Evolutionary conservation across 1,140 invertebrate genomes (phyloP).

Genomic region (Macrobrachium rosenbergii): DNA sequence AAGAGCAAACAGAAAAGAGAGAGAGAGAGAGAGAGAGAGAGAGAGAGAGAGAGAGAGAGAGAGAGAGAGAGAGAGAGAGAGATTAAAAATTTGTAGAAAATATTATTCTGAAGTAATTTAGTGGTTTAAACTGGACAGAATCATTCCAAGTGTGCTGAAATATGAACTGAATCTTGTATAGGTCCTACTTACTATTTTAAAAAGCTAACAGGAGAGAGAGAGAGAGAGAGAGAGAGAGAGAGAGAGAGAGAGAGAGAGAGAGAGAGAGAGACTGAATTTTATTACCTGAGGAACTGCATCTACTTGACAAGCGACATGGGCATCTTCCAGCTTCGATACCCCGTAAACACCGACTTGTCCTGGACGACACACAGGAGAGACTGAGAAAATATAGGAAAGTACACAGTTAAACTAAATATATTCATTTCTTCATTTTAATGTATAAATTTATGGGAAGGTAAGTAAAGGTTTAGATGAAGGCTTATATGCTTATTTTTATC

Average conservation of each 20-base stretch:
- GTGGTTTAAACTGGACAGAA: no score
- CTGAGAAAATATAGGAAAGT: slow-evolving; percentile 40
- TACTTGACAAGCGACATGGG: slow-evolving; percentile 83
- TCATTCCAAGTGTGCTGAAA: no score
- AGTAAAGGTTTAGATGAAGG: neutral
- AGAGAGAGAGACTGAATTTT: neutral
- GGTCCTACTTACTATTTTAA: neutral
- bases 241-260: neutral
- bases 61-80: no score
- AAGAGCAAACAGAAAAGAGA: neutral
- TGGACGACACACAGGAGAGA: slow-evolving; percentile 78
- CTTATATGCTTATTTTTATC: neutral
- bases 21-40: neutral
- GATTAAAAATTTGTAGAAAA: no score
- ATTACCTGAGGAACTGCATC: slow-evolving; percentile 83
- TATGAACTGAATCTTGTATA: neutral
- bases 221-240: neutral
- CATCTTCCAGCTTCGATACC: slow-evolving; percentile 82
- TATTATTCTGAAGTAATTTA: no score
- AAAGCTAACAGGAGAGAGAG: neutral
- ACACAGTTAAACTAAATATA: neutral
- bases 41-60: neutral
- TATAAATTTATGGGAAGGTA: neutral
- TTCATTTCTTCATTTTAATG: neutral
- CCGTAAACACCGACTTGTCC: slow-evolving; percentile 80